phyloP scores from a whole-genome alignment of 2,797 vertebrate species.

The Prionace glauca region DNA sequence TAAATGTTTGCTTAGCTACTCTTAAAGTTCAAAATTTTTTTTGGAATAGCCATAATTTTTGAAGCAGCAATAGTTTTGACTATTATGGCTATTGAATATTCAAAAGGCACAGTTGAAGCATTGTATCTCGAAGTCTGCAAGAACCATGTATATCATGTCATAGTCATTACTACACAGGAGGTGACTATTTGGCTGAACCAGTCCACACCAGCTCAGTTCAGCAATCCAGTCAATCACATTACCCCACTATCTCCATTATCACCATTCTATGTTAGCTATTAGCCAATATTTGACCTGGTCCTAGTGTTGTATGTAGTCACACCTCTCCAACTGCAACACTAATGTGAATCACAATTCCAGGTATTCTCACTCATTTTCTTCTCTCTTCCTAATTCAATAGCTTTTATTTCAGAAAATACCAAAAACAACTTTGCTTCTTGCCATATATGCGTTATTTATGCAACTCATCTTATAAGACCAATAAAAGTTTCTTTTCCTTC shows the following conservation, averaged over 20 bases:
- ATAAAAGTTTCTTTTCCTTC: too few relatives aligned
- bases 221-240: background rate
- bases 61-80: background rate
- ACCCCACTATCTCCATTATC: background rate
- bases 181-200: too few relatives aligned
- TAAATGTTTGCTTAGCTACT: too few relatives aligned
- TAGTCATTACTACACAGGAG: too few relatives aligned
- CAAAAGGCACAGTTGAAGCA: too few relatives aligned
- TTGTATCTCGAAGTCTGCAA: too few relatives aligned
- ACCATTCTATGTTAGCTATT: too few relatives aligned
- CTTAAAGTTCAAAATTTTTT: background rate
- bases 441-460: background rate
- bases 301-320: background rate
- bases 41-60: background rate
- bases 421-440: background rate
- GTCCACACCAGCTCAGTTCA: too few relatives aligned
- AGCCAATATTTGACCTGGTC: background rate
- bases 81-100: background rate
- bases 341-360: background rate
- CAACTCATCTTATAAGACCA: background rate
- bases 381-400: background rate
- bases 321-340: background rate
- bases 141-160: too few relatives aligned
- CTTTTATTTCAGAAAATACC: background rate
- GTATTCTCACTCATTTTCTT: background rate